These are phyloP conservation scores for Semnopithecus entellus DNA, from an alignment of 2,113 vertebrate species.

Conservation along the genomic window DNA sequence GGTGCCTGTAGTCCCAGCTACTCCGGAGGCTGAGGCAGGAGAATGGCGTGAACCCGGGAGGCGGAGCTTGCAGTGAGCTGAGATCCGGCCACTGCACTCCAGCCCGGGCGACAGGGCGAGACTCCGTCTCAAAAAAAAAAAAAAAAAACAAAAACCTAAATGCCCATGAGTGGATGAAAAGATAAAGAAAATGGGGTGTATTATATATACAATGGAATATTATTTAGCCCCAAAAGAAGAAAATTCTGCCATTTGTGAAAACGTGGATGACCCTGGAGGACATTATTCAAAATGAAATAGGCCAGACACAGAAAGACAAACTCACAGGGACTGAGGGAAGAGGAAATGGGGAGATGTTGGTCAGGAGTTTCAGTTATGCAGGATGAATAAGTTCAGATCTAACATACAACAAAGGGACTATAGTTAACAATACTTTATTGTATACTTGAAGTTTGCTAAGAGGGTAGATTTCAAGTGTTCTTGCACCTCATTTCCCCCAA, in stretches of 20 bases:
- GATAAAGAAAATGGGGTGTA: neutral
- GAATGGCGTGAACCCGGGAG: no score
- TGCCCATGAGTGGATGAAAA: neutral
- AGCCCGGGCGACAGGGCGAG: no score
- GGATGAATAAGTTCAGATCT: neutral
- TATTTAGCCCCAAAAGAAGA: neutral
- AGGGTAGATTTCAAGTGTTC: neutral
- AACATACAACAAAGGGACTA: neutral
- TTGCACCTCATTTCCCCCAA: neutral
- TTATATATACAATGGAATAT: neutral
- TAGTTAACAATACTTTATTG: neutral
- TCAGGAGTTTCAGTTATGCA: neutral
- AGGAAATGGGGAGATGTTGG: neutral
- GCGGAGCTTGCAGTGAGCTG: no score
- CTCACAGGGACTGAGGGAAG: neutral
- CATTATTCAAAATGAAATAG: neutral
- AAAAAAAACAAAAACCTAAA: neutral
- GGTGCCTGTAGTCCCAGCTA: no score
- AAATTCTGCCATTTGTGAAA: neutral
- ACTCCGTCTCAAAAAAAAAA: no score
- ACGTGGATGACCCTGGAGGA: neutral
- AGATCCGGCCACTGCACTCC: no score
- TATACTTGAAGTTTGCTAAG: neutral
- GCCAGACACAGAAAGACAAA: neutral
- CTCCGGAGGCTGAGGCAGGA: no score